phyloP scores from a whole-genome alignment of 2,797 vertebrate genomes.

The Mormyrus proboscirostris region DNA sequence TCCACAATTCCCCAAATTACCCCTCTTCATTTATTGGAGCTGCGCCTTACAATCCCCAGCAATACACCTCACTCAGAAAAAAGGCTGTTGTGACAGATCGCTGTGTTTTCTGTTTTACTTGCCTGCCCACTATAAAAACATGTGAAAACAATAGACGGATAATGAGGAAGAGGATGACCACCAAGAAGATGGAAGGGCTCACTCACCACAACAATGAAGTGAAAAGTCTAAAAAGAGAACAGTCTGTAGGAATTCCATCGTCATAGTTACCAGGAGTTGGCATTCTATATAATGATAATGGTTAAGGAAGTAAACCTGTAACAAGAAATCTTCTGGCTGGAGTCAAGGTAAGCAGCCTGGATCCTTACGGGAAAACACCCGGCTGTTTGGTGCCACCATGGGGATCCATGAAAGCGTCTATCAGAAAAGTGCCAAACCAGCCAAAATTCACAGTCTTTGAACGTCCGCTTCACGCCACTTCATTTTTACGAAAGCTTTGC shows the following conservation, averaged over 20 bases:
- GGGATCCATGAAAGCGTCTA: not conserved
- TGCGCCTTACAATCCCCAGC: not conserved
- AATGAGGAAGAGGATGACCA: not conserved
- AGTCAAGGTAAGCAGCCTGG: not conserved
- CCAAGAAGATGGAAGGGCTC: not conserved
- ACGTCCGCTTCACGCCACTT: not conserved
- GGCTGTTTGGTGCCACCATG: not conserved
- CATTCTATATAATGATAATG: not conserved
- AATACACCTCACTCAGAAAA: not conserved
- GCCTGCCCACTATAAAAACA: not conserved
- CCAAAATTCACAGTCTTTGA: not conserved
- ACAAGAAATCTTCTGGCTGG: not conserved
- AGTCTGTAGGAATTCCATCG: not conserved
- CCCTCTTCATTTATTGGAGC: not conserved
- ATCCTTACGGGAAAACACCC: not conserved
- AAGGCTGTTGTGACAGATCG: not conserved
- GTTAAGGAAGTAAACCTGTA: not conserved
- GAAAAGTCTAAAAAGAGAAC: not conserved
- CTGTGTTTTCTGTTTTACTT: not conserved
- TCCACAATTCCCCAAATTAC: not conserved
- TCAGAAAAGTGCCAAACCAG: not conserved
- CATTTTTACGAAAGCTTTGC: slow-evolving; percentile 31
- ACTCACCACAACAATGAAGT: not conserved
- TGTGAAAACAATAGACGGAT: not conserved
- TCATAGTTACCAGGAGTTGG: not conserved